Percentiles rank a stretch among this genome's conserved stretches.
phyloP scores from a whole-genome alignment of 1,140 invertebrate genomes.

The Homalodisca vitripennis region DNA sequence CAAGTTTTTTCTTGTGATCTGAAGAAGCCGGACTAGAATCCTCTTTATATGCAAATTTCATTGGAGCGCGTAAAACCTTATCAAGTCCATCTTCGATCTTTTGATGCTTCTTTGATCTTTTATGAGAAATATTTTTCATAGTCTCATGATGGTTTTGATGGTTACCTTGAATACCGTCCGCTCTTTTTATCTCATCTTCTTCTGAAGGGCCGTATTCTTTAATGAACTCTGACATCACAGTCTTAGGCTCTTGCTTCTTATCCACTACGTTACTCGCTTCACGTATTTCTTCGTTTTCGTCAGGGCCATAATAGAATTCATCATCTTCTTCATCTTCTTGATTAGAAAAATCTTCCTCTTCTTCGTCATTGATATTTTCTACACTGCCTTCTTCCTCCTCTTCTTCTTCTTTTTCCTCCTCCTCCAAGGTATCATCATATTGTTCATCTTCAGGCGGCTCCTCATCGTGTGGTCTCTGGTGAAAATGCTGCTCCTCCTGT shows the following conservation, averaged over 20 bases:
- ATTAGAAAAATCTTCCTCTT: neutral
- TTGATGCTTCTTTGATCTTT: constrained; percentile 32
- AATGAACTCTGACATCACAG: neutral
- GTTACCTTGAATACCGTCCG: too few species aligned
- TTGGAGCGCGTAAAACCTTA: constrained; percentile 15
- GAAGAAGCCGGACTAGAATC: constrained; percentile 24
- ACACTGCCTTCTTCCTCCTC: neutral
- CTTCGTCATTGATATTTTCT: constrained; percentile 8
- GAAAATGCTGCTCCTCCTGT: too few species aligned
- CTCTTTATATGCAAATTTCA: constrained; percentile 25
- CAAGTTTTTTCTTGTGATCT: constrained; percentile 23
- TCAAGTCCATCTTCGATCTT: constrained; percentile 6
- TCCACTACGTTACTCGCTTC: constrained; percentile 16
- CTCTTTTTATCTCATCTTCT: neutral
- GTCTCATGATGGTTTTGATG: neutral
- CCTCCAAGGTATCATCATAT: neutral
- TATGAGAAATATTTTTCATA: neutral
- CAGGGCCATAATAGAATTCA: neutral
- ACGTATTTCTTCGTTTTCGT: constrained; percentile 3
- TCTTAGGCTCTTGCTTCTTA: neutral
- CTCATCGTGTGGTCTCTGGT: neutral
- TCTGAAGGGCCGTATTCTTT: neutral
- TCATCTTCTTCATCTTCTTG: constrained; percentile 17
- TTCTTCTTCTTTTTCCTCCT: constrained; percentile 5
- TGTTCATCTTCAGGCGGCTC: neutral